phyloP scores from a whole-genome alignment of 2,113 vertebrate genomes.

The Cariama cristata region DNA sequence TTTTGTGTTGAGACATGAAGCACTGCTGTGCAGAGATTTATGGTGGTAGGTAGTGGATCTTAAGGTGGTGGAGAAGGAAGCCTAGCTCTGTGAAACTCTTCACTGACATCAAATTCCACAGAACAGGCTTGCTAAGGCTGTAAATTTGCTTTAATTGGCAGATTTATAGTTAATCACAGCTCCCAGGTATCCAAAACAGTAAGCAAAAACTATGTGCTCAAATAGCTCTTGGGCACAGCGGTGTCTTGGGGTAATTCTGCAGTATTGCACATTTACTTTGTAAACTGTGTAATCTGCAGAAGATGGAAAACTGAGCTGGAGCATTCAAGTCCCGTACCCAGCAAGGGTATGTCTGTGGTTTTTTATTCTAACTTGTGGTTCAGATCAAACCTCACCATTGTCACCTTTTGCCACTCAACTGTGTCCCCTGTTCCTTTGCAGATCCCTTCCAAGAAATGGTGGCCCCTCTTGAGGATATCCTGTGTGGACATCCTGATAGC shows the following conservation, averaged over 20 bases:
- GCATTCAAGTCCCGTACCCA: neutral
- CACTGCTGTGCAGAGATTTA: neutral
- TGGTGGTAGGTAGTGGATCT: too few relatives aligned
- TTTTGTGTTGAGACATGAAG: neutral
- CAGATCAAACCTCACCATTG: neutral
- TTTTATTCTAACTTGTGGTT: neutral
- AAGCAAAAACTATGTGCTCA: neutral
- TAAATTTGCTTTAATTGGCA: neutral
- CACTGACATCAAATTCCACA: neutral
- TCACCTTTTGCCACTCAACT: neutral
- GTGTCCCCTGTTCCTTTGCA: neutral
- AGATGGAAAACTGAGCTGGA: neutral
- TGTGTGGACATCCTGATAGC: neutral
- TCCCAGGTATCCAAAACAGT: neutral
- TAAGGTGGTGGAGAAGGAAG: neutral
- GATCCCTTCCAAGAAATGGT: neutral
- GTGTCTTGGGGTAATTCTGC: neutral
- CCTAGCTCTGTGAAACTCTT: neutral
- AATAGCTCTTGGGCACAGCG: neutral
- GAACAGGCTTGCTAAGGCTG: neutral
- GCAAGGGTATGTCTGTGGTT: accelerated
- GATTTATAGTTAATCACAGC: neutral
- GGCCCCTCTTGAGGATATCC: neutral
- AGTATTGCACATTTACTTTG: neutral
- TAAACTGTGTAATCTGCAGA: neutral